Conservation (phyloP, 2,888 invertebrate genomes). For the Drosophila kambysellisi region DNA sequence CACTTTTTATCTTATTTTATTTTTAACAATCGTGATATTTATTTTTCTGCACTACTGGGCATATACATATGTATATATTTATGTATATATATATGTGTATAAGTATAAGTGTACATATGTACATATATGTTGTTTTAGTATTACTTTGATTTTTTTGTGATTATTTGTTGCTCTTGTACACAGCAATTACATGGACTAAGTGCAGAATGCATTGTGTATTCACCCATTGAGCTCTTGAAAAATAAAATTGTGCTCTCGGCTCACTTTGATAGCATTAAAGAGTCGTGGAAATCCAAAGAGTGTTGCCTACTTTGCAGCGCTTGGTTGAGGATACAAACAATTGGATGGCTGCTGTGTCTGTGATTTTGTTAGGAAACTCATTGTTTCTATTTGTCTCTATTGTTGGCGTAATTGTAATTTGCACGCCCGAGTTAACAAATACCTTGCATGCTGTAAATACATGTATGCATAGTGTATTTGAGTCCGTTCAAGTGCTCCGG, state of each 20-base stretch:
- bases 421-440: slow-evolving; percentile 55
- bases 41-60: neutral
- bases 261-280: slow-evolving; percentile 55
- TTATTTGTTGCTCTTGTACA: slow-evolving; percentile 22
- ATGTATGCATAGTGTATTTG: neutral
- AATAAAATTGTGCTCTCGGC: slow-evolving; percentile 30
- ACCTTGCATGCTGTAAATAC: slow-evolving; percentile 1
- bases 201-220: slow-evolving; percentile 18
- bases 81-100: neutral
- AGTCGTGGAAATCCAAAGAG: neutral
- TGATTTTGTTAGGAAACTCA: slow-evolving; percentile 2
- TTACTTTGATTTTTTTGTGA: slow-evolving; percentile 46
- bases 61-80: too few relatives aligned
- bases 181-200: slow-evolving; percentile 48
- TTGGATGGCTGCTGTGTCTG: slow-evolving; percentile 16
- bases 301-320: slow-evolving; percentile 52
- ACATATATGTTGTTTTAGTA: slow-evolving; percentile 7
- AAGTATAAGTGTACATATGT: neutral
- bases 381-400: slow-evolving; percentile 12
- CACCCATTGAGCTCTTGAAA: neutral
- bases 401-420: slow-evolving; percentile 44
- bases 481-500: neutral
- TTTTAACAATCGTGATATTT: slow-evolving; percentile 31
- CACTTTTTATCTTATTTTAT: slow-evolving; percentile 8
- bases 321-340: slow-evolving; percentile 10